Evolutionary conservation across 2,797 vertebrate genomes (phyloP), one percentile per base, ranked within the genome.

Genomic region (Danio aesculapii): DNA sequence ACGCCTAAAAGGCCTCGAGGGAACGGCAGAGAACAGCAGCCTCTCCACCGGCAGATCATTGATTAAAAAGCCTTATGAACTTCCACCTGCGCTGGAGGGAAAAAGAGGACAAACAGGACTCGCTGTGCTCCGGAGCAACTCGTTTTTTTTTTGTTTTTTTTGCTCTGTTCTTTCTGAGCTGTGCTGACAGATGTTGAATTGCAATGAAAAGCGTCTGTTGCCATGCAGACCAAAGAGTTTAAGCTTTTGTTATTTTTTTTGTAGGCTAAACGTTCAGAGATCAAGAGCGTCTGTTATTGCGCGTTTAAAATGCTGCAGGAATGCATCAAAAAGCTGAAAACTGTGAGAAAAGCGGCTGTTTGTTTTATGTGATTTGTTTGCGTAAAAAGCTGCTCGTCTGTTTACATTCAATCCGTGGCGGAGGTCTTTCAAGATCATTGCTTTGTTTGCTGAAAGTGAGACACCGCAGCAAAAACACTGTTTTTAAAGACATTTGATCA

Each of bases 21-120:
- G 86, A 88, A 67, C 53, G 67, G 82, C 82, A 87, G 67, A 80
- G 66, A 84, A 84, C 79, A 79, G 77, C 83, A 87, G 84, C 44
- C 46, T 81, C 81, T 84, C 78, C 81, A 84, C 87, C 82, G 58
- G 87, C 83, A 90, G 89, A 91, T 92, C 89, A 91, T 88, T 94
- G 92, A 93, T 94, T 93, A 93, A 90, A 91, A 84, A 87, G 85
- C 79, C 91, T 87, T 87, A 89, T 90, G 85, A 90, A 91, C 90
- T 88, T 86, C 85, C 88, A 86, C 86, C 88, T 85, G 88, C 82
- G 84, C 86, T 75, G 81, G 14, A 8, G 50, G 72, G 30, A 78
- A 76, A 77, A 79, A n/a, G 19, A 82, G 84, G 87, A 91, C 86
- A 88, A 92, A 85, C 75, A 84, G 73, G 44, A 57, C 77, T 75